phyloP scores from a whole-genome alignment of 2,113 vertebrate genomes.

The Cryptotis parvus region DNA sequence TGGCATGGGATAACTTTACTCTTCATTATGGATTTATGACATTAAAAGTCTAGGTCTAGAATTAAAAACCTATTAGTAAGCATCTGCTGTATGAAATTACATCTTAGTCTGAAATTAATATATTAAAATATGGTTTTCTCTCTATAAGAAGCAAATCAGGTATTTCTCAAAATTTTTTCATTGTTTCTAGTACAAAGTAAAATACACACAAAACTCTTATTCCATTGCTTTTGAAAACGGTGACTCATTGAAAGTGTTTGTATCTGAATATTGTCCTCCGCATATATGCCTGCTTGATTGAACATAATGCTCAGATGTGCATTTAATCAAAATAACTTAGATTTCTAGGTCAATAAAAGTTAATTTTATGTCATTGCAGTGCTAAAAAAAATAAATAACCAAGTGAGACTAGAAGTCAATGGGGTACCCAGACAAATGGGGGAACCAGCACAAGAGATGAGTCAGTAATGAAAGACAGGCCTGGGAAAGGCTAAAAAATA shows the following conservation, averaged over 20 bases:
- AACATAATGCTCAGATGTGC: neutral
- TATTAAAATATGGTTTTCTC: neutral
- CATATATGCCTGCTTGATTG: neutral
- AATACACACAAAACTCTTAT: neutral
- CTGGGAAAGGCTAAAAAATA: neutral
- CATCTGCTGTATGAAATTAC: neutral
- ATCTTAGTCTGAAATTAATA: neutral
- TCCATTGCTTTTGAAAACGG: neutral
- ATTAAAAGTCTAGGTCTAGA: neutral
- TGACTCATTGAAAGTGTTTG: neutral
- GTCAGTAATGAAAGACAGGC: neutral
- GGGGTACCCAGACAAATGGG: neutral
- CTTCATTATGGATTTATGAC: neutral
- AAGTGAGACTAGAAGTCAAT: neutral
- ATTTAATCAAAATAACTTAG: neutral
- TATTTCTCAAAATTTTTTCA: constrained; percentile 12
- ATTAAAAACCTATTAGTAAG: neutral
- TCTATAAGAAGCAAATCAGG: neutral
- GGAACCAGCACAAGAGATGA: neutral
- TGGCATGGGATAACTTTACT: neutral
- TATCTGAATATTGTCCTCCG: neutral
- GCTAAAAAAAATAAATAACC: neutral
- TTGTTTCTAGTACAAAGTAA: neutral
- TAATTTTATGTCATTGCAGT: too few species aligned
- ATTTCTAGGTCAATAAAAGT: neutral